Evolutionary conservation across 2,113 vertebrate genomes (phyloP).

Genomic region (Dermatemys mawii): DNA sequence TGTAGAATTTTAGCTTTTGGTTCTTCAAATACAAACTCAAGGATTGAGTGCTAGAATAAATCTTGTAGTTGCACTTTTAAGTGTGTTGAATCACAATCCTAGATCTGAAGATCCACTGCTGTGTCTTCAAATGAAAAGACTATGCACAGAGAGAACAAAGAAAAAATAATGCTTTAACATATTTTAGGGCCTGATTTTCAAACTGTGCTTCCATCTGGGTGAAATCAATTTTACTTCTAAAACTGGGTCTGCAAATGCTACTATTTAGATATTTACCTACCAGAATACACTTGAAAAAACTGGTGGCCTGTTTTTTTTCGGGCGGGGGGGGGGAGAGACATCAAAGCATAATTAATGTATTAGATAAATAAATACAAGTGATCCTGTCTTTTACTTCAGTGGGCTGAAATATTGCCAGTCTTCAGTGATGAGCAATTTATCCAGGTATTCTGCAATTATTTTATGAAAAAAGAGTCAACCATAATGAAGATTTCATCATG

Average conservation of each 20-base stretch:
- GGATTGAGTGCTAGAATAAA: accelerated
- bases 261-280: neutral
- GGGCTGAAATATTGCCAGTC: neutral
- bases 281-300: neutral
- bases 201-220: neutral
- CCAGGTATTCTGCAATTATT: neutral
- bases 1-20: accelerated
- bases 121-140: neutral
- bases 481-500: accelerated
- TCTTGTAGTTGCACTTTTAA: neutral
- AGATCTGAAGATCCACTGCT: neutral
- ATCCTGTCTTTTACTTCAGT: neutral
- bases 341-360: neutral
- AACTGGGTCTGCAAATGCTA: neutral
- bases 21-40: neutral
- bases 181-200: no score
- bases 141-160: neutral
- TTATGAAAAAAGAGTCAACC: neutral
- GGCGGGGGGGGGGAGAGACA: neutral
- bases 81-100: accelerated
- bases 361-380: neutral
- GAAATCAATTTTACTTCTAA: neutral
- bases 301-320: neutral
- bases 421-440: neutral
- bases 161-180: accelerated